A percentile compares a stretch with the other conserved stretches of the same genome.
phyloP scores from a whole-genome alignment of 2,113 vertebrate species.

The Acinonyx jubatus region DNA sequence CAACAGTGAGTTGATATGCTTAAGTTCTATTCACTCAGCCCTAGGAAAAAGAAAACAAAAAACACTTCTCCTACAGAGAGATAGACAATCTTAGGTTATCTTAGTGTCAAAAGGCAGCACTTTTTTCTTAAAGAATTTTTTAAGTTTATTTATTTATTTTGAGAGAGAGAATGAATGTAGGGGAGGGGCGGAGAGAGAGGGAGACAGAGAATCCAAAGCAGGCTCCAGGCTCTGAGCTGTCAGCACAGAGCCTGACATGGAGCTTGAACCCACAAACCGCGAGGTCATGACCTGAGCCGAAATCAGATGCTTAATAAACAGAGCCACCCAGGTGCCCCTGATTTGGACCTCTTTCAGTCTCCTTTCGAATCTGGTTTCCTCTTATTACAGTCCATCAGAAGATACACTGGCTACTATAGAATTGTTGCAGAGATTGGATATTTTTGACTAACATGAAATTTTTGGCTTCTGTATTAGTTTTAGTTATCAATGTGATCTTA shows the following conservation, averaged over 20 bases:
- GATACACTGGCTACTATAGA: not conserved
- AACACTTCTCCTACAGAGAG: not conserved
- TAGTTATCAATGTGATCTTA: conserved; percentile 21
- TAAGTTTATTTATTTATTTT: no score
- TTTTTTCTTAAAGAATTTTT: no score
- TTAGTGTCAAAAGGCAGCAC: not conserved
- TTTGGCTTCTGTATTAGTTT: conserved; percentile 32
- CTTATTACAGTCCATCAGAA: not conserved
- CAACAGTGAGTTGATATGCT: not conserved
- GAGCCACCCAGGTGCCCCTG: not conserved
- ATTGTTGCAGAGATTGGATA: conserved; percentile 37
- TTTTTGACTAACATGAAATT: conserved; percentile 32
- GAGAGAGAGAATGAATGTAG: no score
- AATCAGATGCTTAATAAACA: no score
- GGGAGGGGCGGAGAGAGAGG: no score
- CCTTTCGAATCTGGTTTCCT: conserved; percentile 3
- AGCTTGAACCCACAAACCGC: no score
- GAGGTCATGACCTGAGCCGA: no score
- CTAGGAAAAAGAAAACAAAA: not conserved
- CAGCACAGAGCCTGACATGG: no score
- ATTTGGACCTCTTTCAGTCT: not conserved
- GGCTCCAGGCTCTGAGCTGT: no score
- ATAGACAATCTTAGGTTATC: not conserved
- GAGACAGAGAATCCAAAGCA: no score
- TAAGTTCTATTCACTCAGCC: not conserved